Percentiles rank a stretch among this genome's conserved stretches.
Conservation (phyloP, 1,140 invertebrate species). For the Scaptomyza pallida region DNA sequence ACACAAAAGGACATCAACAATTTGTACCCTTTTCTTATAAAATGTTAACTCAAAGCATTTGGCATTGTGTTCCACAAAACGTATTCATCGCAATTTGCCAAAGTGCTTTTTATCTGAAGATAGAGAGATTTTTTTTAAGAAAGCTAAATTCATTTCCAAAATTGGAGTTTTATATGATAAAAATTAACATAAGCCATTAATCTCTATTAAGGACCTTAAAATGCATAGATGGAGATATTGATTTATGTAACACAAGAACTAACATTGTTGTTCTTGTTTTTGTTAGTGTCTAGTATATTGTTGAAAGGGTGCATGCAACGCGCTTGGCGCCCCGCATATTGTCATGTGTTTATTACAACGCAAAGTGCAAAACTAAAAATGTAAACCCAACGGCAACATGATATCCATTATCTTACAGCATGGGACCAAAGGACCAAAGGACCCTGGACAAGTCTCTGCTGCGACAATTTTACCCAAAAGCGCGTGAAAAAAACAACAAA, state of each 20-base stretch:
- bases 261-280: not conserved
- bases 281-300: not conserved
- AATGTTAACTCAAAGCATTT: constrained; percentile 47
- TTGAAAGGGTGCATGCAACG: constrained; percentile 4
- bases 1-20: constrained; percentile 57
- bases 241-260: not conserved
- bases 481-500: constrained; percentile 14
- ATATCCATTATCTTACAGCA: constrained; percentile 68
- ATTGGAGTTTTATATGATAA: too few species aligned
- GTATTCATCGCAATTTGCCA: constrained; percentile 7
- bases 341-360: constrained; percentile 74
- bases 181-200: too few species aligned
- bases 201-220: too few species aligned
- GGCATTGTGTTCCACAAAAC: constrained; percentile 19
- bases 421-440: constrained; percentile 12
- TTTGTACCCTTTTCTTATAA: constrained; percentile 64
- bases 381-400: constrained; percentile 69
- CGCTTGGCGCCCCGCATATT: constrained; percentile 53
- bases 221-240: not conserved
- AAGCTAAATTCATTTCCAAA: too few species aligned
- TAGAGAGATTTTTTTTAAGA: too few species aligned
- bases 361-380: constrained; percentile 76
- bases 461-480: constrained; percentile 39
- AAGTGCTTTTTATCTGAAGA: too few species aligned
- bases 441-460: not conserved